Evolutionary conservation across 2,888 invertebrate genomes (phyloP).

Genomic region (Allolobophora icterica): DNA sequence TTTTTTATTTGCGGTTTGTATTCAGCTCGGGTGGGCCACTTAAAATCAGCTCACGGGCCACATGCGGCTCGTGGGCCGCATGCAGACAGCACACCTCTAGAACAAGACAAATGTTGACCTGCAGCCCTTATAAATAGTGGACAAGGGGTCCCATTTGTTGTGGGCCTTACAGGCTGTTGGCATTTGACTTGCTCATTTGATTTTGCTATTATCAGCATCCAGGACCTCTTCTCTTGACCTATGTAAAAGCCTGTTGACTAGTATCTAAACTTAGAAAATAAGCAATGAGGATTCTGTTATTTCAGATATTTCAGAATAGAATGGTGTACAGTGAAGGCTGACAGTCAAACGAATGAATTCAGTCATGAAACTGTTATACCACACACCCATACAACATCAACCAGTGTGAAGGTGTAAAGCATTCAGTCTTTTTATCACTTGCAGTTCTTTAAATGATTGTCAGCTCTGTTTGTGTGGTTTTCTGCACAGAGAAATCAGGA

Average conservation of each 20-base stretch:
- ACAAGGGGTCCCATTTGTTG: not conserved
- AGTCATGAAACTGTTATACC: not conserved
- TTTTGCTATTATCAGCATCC: not conserved
- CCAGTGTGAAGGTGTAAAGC: not conserved
- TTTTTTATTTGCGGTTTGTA: too few relatives aligned
- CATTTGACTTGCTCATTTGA: not conserved
- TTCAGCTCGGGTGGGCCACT: too few relatives aligned
- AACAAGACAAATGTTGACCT: constrained; percentile 1
- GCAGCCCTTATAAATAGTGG: not conserved
- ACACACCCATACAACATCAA: not conserved
- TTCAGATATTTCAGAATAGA: not conserved
- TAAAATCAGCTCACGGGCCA: too few relatives aligned
- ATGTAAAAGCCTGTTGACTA: not conserved
- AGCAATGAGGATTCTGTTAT: not conserved
- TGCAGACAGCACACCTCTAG: too few relatives aligned
- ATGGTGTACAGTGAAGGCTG: not conserved
- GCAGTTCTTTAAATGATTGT: not conserved
- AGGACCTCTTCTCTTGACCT: too few relatives aligned
- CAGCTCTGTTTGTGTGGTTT: not conserved
- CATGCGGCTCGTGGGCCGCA: too few relatives aligned
- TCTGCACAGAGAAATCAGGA: constrained; percentile 14
- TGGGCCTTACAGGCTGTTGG: not conserved
- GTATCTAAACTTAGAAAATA: not conserved
- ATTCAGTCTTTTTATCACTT: not conserved
- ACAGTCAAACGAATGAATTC: not conserved